A percentile compares a stretch with the other conserved stretches of the same genome.
Evolutionary conservation across 2,888 invertebrate species (phyloP).

Genomic region (Halictus quadricinctus): DNA sequence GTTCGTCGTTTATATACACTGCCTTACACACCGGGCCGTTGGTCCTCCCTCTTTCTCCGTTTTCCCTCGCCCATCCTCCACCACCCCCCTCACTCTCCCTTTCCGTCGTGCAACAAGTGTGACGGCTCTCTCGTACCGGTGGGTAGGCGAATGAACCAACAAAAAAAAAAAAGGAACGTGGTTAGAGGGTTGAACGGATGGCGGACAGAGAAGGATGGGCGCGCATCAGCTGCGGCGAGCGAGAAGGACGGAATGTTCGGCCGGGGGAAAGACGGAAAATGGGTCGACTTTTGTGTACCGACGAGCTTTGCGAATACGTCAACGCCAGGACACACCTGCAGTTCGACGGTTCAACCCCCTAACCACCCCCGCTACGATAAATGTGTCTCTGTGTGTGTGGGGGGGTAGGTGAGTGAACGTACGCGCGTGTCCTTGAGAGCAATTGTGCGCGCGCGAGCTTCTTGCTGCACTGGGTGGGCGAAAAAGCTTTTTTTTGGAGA

Average conservation of each 20-base stretch:
- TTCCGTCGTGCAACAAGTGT: slow-evolving; percentile 72
- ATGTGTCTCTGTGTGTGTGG: neutral
- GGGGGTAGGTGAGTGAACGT: neutral
- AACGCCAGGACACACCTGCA: slow-evolving; percentile 64
- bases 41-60: slow-evolving; percentile 31
- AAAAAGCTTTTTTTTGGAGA: neutral
- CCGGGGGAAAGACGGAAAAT: slow-evolving; percentile 62
- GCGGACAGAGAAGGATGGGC: slow-evolving; percentile 11
- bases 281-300: slow-evolving; percentile 73
- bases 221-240: slow-evolving; percentile 18
- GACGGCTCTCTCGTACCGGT: slow-evolving; percentile 53
- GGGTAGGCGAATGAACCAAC: slow-evolving; percentile 59
- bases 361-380: slow-evolving; percentile 31
- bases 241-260: slow-evolving; percentile 26
- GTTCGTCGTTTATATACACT: slow-evolving; percentile 46
- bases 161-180: slow-evolving; percentile 19
- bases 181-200: slow-evolving; percentile 28
- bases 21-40: slow-evolving; percentile 42
- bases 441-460: slow-evolving; percentile 9
- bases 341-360: slow-evolving; percentile 47
- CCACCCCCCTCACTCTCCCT: slow-evolving; percentile 37
- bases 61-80: slow-evolving; percentile 10
- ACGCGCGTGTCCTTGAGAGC: slow-evolving; percentile 47
- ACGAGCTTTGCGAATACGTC: slow-evolving; percentile 66
- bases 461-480: neutral